Base-by-base conservation (phyloP, 2,888 invertebrate species). In the Gari tellinella region DNA sequence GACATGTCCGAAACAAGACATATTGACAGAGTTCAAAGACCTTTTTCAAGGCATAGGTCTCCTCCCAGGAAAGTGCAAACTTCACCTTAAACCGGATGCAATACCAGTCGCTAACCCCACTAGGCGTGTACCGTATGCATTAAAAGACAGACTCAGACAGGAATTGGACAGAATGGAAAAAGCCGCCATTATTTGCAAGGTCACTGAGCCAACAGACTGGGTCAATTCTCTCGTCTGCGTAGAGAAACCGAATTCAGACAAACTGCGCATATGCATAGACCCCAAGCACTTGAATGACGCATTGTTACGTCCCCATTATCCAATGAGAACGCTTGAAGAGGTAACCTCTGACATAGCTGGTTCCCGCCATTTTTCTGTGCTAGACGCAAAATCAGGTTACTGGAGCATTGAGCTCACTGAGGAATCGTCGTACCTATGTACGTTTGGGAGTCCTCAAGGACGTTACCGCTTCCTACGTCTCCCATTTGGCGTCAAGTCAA, bases 311-410 rank as follows among this genome's bases (percentile, higher is more conserved):
- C 68, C 75, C 7, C 80, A 80, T 41, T 76, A 69, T 41, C 64
- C 73, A 5, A 67, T 76, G 53, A 70, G 53, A 40, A 83, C 80
- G 2, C 23, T 78, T 37, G 76, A 78, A 23, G 78, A 84, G n/a
- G 48, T 84, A 12, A 21, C 62, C 7, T 63, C 72, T 19, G 56
- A 53, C 2, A 38, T 14, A 26, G 48, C 19, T 26, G 67, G 65
- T 23, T 57, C 58, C 1, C 25, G 43, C 19, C 58, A 58, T 17
- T 69, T 69, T 43, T 57, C 62, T 1, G 62, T 62, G 46, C 46
- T 69, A 25, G 69, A 69, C 37, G 49, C 45, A 12, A 48, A 23
- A 15, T 37, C 37, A 0, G 69, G 57, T 15, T 69, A 69, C 38
- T 69, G 69, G 69, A 48, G 73, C 7, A 51, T 83, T 0, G 67